Conservation (phyloP, 2,113 vertebrate genomes). For the Rhipidura dahli region DNA sequence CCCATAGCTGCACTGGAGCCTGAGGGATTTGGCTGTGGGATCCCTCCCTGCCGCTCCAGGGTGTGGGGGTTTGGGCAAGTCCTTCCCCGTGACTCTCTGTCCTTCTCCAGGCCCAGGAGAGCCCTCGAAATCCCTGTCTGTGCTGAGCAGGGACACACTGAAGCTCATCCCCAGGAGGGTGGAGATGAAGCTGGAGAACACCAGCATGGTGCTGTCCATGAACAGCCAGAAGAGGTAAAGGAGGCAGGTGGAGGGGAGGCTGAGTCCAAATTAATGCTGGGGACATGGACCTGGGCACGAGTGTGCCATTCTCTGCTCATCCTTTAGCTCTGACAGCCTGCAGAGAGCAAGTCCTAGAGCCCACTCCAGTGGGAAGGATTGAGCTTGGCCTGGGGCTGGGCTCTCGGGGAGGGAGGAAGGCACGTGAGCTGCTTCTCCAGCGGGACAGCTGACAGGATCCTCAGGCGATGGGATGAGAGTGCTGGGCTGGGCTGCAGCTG, state of each 20-base stretch:
- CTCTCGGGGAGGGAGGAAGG: not conserved
- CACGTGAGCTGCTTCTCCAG: not conserved
- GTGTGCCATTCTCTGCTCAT: accelerated
- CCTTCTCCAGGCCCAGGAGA: not conserved
- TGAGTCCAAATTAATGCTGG: not conserved
- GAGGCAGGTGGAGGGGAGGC: not conserved
- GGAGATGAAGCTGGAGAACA: slow-evolving; percentile 89
- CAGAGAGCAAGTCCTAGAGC: not conserved
- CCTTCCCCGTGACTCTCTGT: not conserved
- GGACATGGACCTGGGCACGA: not conserved
- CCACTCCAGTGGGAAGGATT: not conserved
- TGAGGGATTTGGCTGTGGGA: not conserved
- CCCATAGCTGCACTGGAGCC: not conserved
- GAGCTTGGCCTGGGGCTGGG: not conserved
- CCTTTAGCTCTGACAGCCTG: not conserved
- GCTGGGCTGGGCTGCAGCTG: not conserved
- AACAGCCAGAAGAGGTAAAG: slow-evolving; percentile 93
- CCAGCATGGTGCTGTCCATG: slow-evolving; percentile 89
- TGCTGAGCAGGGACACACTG: slow-evolving; percentile 76
- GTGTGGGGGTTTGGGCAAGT: not conserved
- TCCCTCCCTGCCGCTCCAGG: accelerated
- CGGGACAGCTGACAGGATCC: not conserved
- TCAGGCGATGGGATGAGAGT: not conserved
- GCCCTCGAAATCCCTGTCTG: not conserved
- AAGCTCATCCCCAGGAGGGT: slow-evolving; percentile 81